Evolutionary conservation across 2,113 vertebrate species (phyloP).

Genomic region (Choloepus hoffmanni): DNA sequence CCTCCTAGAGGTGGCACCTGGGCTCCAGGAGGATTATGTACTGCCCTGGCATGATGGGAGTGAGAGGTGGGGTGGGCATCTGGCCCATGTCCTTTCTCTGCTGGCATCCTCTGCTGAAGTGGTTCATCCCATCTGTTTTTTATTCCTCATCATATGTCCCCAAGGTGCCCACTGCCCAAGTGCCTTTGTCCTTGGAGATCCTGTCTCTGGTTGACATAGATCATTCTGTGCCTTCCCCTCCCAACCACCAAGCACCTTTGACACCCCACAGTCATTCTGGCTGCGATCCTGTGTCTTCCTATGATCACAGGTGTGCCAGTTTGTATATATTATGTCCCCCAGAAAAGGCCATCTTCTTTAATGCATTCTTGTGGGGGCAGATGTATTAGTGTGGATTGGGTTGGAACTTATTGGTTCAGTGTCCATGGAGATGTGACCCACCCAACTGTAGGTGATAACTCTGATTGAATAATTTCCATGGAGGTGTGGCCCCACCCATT

Average conservation of each 20-base stretch:
- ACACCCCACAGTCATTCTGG: background rate
- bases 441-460: too few species aligned
- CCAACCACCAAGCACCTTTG: fast-evolving
- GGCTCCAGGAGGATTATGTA: background rate
- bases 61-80: too few species aligned
- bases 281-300: background rate
- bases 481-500: too few species aligned
- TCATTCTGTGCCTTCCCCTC: background rate
- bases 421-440: too few species aligned
- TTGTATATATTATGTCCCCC: too few species aligned
- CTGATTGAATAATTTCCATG: too few species aligned
- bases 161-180: background rate
- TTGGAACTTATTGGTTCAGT: too few species aligned
- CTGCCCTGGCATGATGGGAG: background rate
- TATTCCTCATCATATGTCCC: background rate
- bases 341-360: too few species aligned
- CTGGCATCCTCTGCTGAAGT: background rate
- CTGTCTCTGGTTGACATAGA: background rate
- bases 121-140: background rate
- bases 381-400: too few species aligned
- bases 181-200: background rate
- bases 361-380: too few species aligned
- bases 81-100: background rate
- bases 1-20: background rate
- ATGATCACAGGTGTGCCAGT: background rate